phyloP scores from a whole-genome alignment of 2,113 vertebrate genomes.

The Suricata suricatta region DNA sequence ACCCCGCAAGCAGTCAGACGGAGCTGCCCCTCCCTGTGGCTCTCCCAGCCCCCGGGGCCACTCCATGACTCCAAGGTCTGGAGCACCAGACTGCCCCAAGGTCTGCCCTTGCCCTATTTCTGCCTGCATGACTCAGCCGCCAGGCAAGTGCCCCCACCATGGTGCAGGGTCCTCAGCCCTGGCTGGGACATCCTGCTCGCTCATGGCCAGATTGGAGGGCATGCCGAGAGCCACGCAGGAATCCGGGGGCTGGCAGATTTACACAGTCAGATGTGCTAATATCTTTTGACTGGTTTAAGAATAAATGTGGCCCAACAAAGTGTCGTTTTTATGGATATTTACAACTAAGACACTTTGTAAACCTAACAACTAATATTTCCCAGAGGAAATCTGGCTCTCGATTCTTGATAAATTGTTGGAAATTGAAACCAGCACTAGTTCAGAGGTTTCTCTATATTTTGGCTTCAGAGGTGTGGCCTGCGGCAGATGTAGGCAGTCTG shows the following conservation, averaged over 20 bases:
- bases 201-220: slow-evolving; percentile 53
- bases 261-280: slow-evolving; percentile 79
- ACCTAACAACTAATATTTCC: slow-evolving; percentile 87
- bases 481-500: not conserved
- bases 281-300: slow-evolving; percentile 83
- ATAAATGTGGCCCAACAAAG: slow-evolving; percentile 86
- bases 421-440: slow-evolving; percentile 74
- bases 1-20: accelerated
- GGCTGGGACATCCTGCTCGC: slow-evolving; percentile 48
- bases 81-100: not conserved
- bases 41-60: not conserved
- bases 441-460: slow-evolving; percentile 72
- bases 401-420: slow-evolving; percentile 84
- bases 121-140: not conserved
- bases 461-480: slow-evolving; percentile 54
- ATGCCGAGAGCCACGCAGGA: slow-evolving; percentile 60
- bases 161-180: slow-evolving; percentile 46
- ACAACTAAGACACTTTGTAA: slow-evolving; percentile 87
- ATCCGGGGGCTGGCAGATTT: slow-evolving; percentile 81
- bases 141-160: not conserved
- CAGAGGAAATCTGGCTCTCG: slow-evolving; percentile 84
- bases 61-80: not conserved
- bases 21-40: accelerated
- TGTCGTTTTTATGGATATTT: slow-evolving; percentile 89
- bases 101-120: not conserved